Evolutionary conservation across 2,888 invertebrate genomes (phyloP).

Genomic region (Clanis bilineata): DNA sequence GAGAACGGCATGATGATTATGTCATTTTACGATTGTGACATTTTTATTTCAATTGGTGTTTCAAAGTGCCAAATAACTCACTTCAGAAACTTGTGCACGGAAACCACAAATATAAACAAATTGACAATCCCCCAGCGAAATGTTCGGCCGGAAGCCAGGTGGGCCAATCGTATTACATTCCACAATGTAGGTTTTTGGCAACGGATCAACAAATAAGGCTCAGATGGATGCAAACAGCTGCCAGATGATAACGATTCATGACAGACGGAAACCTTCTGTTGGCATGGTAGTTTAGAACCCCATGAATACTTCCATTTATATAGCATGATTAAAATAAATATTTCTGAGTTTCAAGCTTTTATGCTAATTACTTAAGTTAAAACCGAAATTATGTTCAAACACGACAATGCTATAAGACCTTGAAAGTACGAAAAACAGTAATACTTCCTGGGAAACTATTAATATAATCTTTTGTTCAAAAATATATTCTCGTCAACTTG

Average conservation of each 20-base stretch:
- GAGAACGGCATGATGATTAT: too few relatives aligned
- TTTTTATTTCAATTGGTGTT: neutral
- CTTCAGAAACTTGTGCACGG: neutral
- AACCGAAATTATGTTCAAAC: neutral
- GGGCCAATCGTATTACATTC: constrained; percentile 20
- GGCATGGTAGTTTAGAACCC: neutral
- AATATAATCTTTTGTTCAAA: neutral
- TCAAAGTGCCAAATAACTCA: neutral
- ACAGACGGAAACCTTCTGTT: constrained; percentile 22
- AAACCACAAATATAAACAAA: neutral
- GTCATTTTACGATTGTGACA: too few relatives aligned
- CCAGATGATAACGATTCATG: constrained; percentile 28
- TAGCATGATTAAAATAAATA: neutral
- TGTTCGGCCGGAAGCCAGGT: constrained; percentile 24
- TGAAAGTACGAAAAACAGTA: neutral
- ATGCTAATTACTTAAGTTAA: neutral
- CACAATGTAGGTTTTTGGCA: constrained; percentile 27
- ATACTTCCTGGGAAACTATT: neutral
- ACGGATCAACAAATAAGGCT: constrained; percentile 29
- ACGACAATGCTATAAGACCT: neutral
- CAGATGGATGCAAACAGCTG: constrained; percentile 28
- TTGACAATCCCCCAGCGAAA: constrained; percentile 8
- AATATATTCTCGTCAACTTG: neutral
- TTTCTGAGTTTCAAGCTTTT: neutral
- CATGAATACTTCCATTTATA: neutral